Evolutionary conservation across 2,888 invertebrate species (phyloP).

Genomic region (Agrochola lota): DNA sequence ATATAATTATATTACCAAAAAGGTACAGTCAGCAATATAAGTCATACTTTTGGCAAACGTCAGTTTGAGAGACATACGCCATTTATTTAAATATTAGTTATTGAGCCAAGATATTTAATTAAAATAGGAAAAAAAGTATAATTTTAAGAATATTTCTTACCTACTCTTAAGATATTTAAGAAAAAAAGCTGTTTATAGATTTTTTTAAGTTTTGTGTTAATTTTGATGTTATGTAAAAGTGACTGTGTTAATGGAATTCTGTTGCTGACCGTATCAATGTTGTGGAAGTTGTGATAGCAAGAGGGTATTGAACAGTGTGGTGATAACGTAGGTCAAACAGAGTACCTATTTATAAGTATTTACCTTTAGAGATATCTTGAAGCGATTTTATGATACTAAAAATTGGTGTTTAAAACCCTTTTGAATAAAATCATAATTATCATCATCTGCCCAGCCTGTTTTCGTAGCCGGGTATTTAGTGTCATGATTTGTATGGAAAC

Average conservation of each 20-base stretch:
- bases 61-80: neutral
- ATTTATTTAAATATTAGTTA: too few species aligned
- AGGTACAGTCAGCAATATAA: neutral
- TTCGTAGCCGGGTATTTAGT: too few species aligned
- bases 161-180: neutral
- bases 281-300: conserved; percentile 25
- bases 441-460: too few species aligned
- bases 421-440: neutral
- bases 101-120: neutral
- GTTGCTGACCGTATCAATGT: neutral
- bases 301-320: conserved; percentile 6
- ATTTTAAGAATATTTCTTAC: neutral
- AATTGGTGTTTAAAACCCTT: neutral
- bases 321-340: conserved; percentile 27
- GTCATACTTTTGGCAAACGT: neutral
- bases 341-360: conserved; percentile 9
- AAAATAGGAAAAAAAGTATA: neutral
- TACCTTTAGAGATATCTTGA: neutral
- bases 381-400: neutral
- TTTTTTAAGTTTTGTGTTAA: neutral
- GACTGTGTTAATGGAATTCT: neutral
- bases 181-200: neutral
- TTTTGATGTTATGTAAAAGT: neutral
- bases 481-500: too few species aligned
- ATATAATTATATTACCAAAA: neutral